phyloP scores from a whole-genome alignment of 2,888 invertebrate species.

The Euspilapteryx auroguttella region DNA sequence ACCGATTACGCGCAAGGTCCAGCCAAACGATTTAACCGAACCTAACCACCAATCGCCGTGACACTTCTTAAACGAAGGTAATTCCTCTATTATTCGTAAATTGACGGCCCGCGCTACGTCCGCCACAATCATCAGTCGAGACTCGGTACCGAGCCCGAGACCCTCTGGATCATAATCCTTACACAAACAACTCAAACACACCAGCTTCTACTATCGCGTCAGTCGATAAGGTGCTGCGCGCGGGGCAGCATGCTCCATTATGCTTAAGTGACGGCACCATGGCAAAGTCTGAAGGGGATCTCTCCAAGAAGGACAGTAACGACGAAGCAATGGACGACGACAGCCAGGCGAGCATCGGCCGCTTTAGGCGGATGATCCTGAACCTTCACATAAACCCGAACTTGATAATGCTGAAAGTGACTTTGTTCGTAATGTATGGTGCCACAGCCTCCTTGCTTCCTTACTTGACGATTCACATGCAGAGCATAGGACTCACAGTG shows the following conservation, averaged over 20 bases:
- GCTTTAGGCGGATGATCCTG: constrained; percentile 42
- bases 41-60: constrained; percentile 55
- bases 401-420: constrained; percentile 78
- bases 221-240: constrained; percentile 49
- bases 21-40: constrained; percentile 51
- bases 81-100: constrained; percentile 61
- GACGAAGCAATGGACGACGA: constrained; percentile 51
- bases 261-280: constrained; percentile 11
- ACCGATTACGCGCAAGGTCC: constrained; percentile 57
- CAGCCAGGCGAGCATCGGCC: constrained; percentile 25
- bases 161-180: no score
- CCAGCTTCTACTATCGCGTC: constrained; percentile 26
- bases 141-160: constrained; percentile 43
- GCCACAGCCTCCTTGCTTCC: constrained; percentile 84
- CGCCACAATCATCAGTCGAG: constrained; percentile 43
- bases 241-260: constrained; percentile 19
- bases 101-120: constrained; percentile 48
- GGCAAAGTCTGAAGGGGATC: constrained; percentile 33
- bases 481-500: constrained; percentile 82
- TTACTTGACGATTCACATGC: constrained; percentile 89
- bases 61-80: constrained; percentile 60
- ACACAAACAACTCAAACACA: constrained; percentile 37
- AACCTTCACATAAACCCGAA: constrained; percentile 71
- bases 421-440: constrained; percentile 82
- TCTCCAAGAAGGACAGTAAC: constrained; percentile 42